Percentiles rank a stretch among this genome's conserved stretches.
Conservation (phyloP, 2,888 invertebrate genomes). For the Anticlea derivata region DNA sequence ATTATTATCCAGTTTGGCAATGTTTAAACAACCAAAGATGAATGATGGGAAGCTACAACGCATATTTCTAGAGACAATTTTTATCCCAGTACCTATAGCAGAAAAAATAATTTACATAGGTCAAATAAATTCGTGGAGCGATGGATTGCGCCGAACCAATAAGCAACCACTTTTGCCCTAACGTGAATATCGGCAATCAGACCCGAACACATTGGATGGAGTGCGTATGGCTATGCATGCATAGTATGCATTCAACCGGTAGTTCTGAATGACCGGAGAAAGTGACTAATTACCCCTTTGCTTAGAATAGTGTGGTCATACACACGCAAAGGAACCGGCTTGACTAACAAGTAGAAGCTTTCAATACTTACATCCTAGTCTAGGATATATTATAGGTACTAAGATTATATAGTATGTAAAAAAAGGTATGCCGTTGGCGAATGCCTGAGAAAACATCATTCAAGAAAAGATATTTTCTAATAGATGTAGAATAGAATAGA, state of each 20-base stretch:
- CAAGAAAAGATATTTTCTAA: background rate
- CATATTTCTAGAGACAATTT: no score
- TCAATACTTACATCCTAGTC: conserved; percentile 47
- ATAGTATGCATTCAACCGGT: conserved; percentile 34
- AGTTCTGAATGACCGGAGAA: conserved; percentile 52
- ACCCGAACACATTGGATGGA: conserved; percentile 15
- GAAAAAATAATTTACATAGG: no score
- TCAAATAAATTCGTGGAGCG: background rate
- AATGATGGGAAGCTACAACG: no score
- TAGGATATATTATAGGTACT: no score
- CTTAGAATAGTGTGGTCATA: conserved; percentile 51
- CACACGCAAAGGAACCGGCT: conserved; percentile 50
- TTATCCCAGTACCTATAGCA: no score
- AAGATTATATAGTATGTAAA: no score
- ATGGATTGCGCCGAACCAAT: background rate
- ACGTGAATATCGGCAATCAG: conserved; percentile 14
- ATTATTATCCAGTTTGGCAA: no score
- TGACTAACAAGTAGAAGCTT: conserved; percentile 41
- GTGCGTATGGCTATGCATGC: conserved; percentile 20
- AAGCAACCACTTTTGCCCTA: conserved; percentile 6
- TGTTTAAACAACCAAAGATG: no score
- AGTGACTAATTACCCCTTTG: conserved; percentile 59
- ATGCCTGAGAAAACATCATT: background rate
- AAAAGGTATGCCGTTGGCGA: conserved; percentile 5
- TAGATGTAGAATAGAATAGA: no score